Conservation (phyloP, 2,113 vertebrate species). For the Cinclus mexicanus region DNA sequence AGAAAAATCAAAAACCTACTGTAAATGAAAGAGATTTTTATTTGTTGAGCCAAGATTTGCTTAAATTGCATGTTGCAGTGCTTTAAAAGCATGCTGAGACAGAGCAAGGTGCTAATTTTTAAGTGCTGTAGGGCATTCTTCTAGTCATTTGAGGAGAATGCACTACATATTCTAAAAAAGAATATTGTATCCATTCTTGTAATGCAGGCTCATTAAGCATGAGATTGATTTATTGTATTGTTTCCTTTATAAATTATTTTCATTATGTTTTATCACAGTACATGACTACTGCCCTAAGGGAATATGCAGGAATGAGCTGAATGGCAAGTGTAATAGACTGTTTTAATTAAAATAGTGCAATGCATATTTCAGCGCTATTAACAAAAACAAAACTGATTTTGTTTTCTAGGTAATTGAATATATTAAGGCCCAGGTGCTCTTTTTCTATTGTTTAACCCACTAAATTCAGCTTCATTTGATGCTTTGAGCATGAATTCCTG, state of each 20-base stretch:
- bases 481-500: neutral
- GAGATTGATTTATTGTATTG: constrained; percentile 73
- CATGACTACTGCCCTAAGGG: constrained; percentile 69
- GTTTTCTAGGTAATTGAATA: constrained; percentile 76
- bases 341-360: constrained; percentile 79
- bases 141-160: constrained; percentile 37
- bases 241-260: constrained; percentile 76
- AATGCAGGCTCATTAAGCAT: constrained; percentile 68
- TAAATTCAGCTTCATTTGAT: neutral
- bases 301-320: constrained; percentile 69
- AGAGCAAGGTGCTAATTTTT: neutral
- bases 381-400: constrained; percentile 77
- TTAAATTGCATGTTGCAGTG: neutral
- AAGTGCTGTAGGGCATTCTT: constrained; percentile 38
- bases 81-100: constrained; percentile 13
- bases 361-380: constrained; percentile 75
- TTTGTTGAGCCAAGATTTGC: constrained; percentile 9
- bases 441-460: constrained; percentile 55
- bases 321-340: constrained; percentile 68
- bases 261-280: constrained; percentile 75
- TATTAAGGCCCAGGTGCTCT: constrained; percentile 57
- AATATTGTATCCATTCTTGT: constrained; percentile 41
- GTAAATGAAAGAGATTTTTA: neutral
- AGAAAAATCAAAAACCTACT: neutral
- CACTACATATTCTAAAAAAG: neutral